phyloP scores from a whole-genome alignment of 2,797 vertebrate genomes.

The Clarias pachynema region DNA sequence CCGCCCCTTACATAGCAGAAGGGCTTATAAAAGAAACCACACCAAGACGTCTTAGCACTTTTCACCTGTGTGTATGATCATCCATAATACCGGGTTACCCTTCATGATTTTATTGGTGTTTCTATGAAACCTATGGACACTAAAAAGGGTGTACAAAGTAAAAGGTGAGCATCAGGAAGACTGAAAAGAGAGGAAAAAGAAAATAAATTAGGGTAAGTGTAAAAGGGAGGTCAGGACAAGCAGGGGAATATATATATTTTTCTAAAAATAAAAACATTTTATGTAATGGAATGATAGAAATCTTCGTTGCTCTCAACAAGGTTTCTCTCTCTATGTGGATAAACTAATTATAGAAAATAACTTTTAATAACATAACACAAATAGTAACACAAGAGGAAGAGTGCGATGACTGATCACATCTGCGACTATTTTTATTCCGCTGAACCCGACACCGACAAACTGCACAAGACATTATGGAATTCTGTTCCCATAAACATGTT shows the following conservation, averaged over 20 bases:
- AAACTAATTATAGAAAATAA: background rate
- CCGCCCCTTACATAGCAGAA: background rate
- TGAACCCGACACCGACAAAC: background rate
- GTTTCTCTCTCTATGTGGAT: background rate
- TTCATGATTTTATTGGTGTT: background rate
- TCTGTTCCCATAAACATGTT: conserved; percentile 69
- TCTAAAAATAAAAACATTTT: background rate
- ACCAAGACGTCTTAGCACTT: background rate
- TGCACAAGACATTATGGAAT: background rate
- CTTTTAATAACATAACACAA: background rate
- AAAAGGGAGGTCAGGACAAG: background rate
- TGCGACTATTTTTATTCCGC: background rate
- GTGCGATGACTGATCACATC: background rate
- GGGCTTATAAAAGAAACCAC: background rate
- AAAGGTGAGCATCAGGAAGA: conserved; percentile 11
- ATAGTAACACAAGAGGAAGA: background rate
- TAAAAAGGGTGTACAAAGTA: background rate
- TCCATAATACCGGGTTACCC: background rate
- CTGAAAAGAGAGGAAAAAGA: conserved; percentile 7
- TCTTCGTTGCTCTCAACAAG: background rate
- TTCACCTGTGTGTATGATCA: background rate
- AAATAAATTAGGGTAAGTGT: conserved; percentile 7
- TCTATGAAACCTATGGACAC: background rate
- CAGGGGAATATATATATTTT: background rate
- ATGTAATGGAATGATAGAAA: background rate